Evolutionary conservation across 2,888 invertebrate genomes (phyloP).

Genomic region (Pardosa pseudoannulata): DNA sequence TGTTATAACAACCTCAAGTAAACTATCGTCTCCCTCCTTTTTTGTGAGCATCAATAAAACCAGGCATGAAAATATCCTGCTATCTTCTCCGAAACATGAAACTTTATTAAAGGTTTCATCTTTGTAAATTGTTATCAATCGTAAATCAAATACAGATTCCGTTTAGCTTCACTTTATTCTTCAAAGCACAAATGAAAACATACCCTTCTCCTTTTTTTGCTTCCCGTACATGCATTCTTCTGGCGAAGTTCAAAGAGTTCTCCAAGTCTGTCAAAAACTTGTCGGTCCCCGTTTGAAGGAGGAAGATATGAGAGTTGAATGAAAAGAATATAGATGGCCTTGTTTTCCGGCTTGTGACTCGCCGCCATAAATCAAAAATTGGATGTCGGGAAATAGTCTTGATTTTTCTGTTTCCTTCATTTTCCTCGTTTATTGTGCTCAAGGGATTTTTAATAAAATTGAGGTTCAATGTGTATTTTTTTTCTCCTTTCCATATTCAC

Average conservation of each 20-base stretch:
- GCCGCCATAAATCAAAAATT: constrained; percentile 37
- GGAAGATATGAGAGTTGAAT: constrained; percentile 25
- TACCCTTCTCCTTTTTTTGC: background rate
- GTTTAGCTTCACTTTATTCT: background rate
- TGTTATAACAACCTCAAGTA: no score
- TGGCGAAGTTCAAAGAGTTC: background rate
- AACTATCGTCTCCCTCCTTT: no score
- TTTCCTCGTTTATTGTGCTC: constrained; percentile 7
- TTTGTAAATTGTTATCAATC: no score
- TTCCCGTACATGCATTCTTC: background rate
- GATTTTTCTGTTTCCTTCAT: constrained; percentile 25
- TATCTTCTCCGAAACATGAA: no score
- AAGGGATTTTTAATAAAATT: background rate
- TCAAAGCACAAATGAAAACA: background rate
- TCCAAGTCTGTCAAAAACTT: constrained; percentile 18
- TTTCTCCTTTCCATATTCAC: background rate
- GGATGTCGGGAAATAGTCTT: constrained; percentile 34
- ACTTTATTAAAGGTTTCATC: no score
- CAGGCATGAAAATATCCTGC: no score
- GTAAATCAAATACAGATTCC: no score
- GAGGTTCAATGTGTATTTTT: background rate
- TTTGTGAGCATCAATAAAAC: no score
- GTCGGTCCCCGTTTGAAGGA: background rate
- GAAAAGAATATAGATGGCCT: constrained; percentile 57
- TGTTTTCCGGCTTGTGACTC: constrained; percentile 43